Evolutionary conservation across 1,140 invertebrate genomes (phyloP), one percentile per base, ranked within the genome.

Genomic region (Chrysoperla carnea): DNA sequence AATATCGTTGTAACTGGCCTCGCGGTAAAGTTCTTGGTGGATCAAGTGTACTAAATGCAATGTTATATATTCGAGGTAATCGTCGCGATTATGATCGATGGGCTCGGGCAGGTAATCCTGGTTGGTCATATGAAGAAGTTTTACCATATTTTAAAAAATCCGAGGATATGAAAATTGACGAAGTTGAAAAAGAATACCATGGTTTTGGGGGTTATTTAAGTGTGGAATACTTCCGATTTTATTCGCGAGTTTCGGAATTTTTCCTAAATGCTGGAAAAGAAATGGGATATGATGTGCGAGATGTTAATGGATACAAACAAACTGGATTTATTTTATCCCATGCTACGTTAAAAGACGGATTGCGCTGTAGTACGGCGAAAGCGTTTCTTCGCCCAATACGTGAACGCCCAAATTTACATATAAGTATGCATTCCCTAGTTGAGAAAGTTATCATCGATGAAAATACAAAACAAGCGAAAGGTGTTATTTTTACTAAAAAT

Each of bases 51-150:
- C 60, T 92, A 9, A 93, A 93, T 55, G 86, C 82, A 4, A 91
- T 93, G 86, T 67, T 89, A 31, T 93, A 91, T 49, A 72, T 90
- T 0, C 63, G 89, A 28, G 89, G 89, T 1, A 88, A 93, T 61
- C 73, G 68, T 31, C 63, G 59, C 4, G 88, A 93, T 61, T 95
- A 91, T 54, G 82, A 95, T 54, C 57, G 70, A 11, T 94, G 87
- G 86, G 74, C 73, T 14, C 59, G 60, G 29, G 52, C 75, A 58
- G 84, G 71, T 49, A 89, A 80, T 59, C 41, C 55, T 3, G 83
- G 72, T 11, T 90, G 85, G 72, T 68, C 77, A 13, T 81, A 85
- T 41, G 69, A 78, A 29, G 80, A 78, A 17, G 72, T 93, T 37
- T 63, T 91, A 23, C 82, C 81, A 35, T 90, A 88, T 53, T 90